These are phyloP conservation scores for Etheostoma nigrum DNA, from an alignment of 2,797 vertebrate species.

Conservation along the genomic window DNA sequence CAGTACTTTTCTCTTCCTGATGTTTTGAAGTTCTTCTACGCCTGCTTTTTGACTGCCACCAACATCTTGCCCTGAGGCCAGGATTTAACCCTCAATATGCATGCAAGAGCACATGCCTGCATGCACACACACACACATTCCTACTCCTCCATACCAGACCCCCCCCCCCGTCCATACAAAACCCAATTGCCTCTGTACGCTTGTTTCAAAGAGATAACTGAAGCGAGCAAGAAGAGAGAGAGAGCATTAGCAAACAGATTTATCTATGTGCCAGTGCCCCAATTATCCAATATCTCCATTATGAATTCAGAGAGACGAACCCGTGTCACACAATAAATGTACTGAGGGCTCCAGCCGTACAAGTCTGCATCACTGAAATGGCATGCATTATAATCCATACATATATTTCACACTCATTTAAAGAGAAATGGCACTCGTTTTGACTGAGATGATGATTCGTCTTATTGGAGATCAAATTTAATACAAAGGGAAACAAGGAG, in stretches of 20 bases:
- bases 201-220: conserved; percentile 80
- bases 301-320: conserved; percentile 70
- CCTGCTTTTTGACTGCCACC: conserved; percentile 74
- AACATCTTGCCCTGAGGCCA: conserved; percentile 75
- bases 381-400: conserved; percentile 48
- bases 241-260: conserved; percentile 67
- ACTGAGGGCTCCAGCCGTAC: conserved; percentile 54
- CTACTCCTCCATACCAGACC: neutral
- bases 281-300: conserved; percentile 81
- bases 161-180: conserved; percentile 33
- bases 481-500: conserved; percentile 1
- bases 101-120: conserved; percentile 56
- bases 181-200: conserved; percentile 61
- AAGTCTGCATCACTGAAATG: conserved; percentile 40
- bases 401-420: conserved; percentile 65
- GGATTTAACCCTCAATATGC: conserved; percentile 72
- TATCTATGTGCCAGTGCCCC: conserved; percentile 79
- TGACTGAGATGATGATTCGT: conserved; percentile 23
- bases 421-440: conserved; percentile 26
- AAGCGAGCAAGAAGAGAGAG: conserved; percentile 52
- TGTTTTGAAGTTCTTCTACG: conserved; percentile 53
- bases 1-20: conserved; percentile 33
- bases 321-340: conserved; percentile 63
- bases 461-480: conserved; percentile 24
- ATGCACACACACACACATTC: neutral